A percentile compares a stretch with the other conserved stretches of the same genome.
These are phyloP conservation scores for Tyrannus savana DNA, from an alignment of 2,113 vertebrate species.

Conservation along the genomic window DNA sequence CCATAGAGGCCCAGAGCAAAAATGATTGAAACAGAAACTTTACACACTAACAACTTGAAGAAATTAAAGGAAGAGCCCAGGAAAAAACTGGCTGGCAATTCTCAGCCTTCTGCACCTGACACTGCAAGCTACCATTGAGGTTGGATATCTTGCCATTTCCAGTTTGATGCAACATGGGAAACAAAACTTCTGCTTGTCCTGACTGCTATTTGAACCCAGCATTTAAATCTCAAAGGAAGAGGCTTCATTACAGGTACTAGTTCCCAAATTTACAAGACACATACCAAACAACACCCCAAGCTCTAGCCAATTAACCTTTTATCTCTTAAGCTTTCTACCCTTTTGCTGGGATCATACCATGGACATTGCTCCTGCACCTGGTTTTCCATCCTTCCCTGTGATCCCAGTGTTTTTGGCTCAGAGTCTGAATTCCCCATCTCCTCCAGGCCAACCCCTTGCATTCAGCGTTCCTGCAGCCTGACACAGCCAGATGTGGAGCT, in stretches of 20 bases:
- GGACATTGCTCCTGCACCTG: slow-evolving; percentile 33
- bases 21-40: not conserved
- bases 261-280: not conserved
- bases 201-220: slow-evolving; percentile 16
- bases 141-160: not conserved
- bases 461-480: not conserved
- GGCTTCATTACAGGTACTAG: not conserved
- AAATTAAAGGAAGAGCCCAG: not conserved
- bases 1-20: not conserved
- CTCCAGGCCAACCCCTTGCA: not conserved
- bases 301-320: slow-evolving; percentile 19
- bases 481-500: slow-evolving; percentile 22
- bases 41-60: not conserved
- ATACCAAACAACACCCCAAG: not conserved
- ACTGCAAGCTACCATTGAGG: not conserved
- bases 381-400: not conserved
- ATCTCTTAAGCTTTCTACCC: not conserved
- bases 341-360: not conserved
- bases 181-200: not conserved
- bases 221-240: slow-evolving; percentile 7
- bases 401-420: not conserved
- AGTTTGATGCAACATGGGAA: slow-evolving; percentile 33
- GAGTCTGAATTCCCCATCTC: not conserved
- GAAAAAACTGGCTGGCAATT: not conserved
- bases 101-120: slow-evolving; percentile 39